Evolutionary conservation across 2,888 invertebrate genomes (phyloP), one percentile per base, ranked within the genome.

Genomic region (Syrista parreyssii): DNA sequence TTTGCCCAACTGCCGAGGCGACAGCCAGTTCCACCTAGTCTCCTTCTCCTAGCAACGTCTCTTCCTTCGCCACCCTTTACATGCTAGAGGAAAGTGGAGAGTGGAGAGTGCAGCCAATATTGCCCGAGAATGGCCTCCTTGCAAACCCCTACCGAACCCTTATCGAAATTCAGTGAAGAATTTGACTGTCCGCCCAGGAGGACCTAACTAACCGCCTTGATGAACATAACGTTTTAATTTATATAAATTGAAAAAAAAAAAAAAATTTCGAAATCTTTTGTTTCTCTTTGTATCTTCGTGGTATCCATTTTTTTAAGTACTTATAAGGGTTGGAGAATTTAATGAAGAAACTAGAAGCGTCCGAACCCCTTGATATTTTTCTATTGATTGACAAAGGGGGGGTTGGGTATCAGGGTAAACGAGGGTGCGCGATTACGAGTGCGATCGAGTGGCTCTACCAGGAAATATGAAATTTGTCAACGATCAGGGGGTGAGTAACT

Each of bases 1-100:
- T 90, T 89, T 89, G 87, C 84, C 84, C 83, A 88, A 86, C 87
- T 55, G 55, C 55, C 55, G 55, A 55, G 55, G 55, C 55, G 71
- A 71, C 15, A 31, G 32, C 31, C 32, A 31, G 32, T 71, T 33
- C 31, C 30, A 31, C 11, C 33, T 32, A 31, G n/a, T 71, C 30
- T 15, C 32, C 71, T 33, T 71, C 31, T 31, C 23, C 71, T 31
- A 23, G n/a, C 32, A 71, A 33, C 71, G 33, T 71, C 71, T 23
- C 33, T 33, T 15, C 30, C 71, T 31, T 32, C 9, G 71, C 11
- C 71, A 30, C 23, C 71, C 33, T 71, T 71, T 33, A 77, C 74
- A 55, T 34, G 33, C 32, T 30, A 23, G 9, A 55, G 55, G 55
- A 55, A 55, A 55, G 55, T 55, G 55, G 55, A 55, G 55, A 55